Conservation (phyloP, 2,797 vertebrate genomes). For the Pipistrellus kuhlii region DNA sequence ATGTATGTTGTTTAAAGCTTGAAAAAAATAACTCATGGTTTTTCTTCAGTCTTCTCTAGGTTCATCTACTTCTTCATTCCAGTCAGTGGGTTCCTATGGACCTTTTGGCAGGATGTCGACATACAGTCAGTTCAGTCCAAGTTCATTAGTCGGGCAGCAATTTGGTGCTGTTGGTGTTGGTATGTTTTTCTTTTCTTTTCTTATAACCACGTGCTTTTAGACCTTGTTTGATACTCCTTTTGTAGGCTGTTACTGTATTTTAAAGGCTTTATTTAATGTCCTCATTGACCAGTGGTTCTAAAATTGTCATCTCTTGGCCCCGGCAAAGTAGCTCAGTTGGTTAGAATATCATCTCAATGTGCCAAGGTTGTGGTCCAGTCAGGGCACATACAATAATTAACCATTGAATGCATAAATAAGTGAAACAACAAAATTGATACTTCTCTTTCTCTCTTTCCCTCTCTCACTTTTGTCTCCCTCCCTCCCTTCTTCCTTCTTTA, state of each 20-base stretch:
- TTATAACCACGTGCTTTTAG: background rate
- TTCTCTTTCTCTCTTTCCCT: background rate
- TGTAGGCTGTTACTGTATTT: constrained; percentile 12
- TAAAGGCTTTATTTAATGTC: constrained; percentile 49
- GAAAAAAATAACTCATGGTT: constrained; percentile 66
- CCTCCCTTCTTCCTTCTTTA: background rate
- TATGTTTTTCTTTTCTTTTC: constrained; percentile 82
- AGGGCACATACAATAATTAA: background rate
- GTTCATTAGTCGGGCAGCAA: constrained; percentile 91
- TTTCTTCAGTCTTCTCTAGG: constrained; percentile 95
- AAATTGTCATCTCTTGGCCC: background rate
- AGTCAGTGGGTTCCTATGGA: constrained; percentile 92
- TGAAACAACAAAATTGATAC: background rate
- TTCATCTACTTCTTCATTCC: constrained; percentile 92
- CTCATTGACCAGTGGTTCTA: constrained; percentile 7
- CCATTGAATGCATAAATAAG: background rate
- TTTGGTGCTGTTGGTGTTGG: constrained; percentile 93
- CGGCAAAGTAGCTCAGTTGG: background rate
- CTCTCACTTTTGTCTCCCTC: background rate
- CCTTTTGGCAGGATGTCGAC: constrained; percentile 93
- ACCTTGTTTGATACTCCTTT: constrained; percentile 51
- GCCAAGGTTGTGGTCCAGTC: background rate
- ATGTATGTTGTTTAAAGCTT: background rate
- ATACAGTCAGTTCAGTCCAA: constrained; percentile 94
- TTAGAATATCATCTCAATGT: background rate